Conservation (phyloP, 64 coral and sea anemone genomes). For the Pocillopora verrucosa region DNA sequence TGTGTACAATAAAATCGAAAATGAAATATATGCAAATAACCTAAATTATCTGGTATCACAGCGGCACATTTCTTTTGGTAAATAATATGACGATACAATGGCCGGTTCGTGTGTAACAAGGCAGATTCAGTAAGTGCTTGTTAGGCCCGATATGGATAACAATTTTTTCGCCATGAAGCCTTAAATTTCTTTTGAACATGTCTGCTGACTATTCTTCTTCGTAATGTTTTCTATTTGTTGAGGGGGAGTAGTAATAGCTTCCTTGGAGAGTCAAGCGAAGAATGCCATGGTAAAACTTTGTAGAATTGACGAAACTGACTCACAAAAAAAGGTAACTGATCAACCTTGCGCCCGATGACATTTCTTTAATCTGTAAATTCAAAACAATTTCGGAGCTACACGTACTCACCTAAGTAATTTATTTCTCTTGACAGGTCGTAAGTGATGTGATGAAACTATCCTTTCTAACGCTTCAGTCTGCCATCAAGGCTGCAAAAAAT, state of each 20-base stretch:
- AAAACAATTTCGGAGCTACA: too few relatives aligned
- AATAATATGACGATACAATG: too few relatives aligned
- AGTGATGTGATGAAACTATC: slow-evolving; percentile 85
- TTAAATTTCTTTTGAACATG: neutral
- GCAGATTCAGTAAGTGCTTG: too few relatives aligned
- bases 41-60: too few relatives aligned
- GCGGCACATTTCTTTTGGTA: too few relatives aligned
- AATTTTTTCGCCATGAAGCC: too few relatives aligned
- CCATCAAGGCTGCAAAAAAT: slow-evolving; percentile 85
- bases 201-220: neutral
- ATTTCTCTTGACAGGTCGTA: slow-evolving; percentile 50
- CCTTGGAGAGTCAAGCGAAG: slow-evolving; percentile 58
- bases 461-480: slow-evolving; percentile 81
- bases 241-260: slow-evolving; percentile 51
- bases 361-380: too few relatives aligned
- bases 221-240: neutral
- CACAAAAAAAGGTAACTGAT: slow-evolving; percentile 57
- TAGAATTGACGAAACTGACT: slow-evolving; percentile 32
- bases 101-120: too few relatives aligned
- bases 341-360: too few relatives aligned
- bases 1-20: too few relatives aligned
- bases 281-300: slow-evolving; percentile 45
- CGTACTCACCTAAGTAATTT: neutral
- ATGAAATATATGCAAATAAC: too few relatives aligned
- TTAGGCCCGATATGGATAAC: too few relatives aligned